Conservation (phyloP, 92 coral and sea anemone species). For the Bergia sp. region DNA sequence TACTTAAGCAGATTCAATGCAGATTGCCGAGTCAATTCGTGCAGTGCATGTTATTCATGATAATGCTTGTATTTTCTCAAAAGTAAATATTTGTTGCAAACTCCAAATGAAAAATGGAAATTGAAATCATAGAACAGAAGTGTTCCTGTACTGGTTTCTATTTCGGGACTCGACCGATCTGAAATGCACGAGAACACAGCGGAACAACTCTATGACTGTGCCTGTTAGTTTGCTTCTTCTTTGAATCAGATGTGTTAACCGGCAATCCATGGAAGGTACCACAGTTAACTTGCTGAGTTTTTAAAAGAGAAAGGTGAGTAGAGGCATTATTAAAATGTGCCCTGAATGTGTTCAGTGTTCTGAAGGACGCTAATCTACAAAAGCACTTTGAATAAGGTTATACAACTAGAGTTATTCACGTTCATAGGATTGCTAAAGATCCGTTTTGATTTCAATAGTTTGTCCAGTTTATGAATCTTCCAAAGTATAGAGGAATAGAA, state of each 20-base stretch:
- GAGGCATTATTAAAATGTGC: not conserved
- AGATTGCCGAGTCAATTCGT: not conserved
- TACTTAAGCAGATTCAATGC: too few species aligned
- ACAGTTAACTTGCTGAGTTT: not conserved
- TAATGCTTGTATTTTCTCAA: not conserved
- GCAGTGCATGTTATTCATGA: not conserved
- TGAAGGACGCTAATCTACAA: not conserved
- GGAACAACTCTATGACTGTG: too few species aligned
- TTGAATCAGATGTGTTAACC: not conserved
- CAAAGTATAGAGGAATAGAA: not conserved
- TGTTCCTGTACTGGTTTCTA: not conserved
- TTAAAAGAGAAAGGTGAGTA: not conserved
- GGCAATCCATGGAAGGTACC: not conserved
- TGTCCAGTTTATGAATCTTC: not conserved
- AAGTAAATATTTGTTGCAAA: conserved; percentile 23
- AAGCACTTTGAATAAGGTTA: not conserved
- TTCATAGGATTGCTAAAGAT: not conserved
- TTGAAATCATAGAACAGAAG: not conserved
- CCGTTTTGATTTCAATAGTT: not conserved
- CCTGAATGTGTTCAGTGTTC: not conserved
- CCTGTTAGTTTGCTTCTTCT: too few species aligned
- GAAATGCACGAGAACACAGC: not conserved
- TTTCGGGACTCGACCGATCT: not conserved
- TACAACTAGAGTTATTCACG: too few species aligned
- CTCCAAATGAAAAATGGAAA: conserved; percentile 28